phyloP scores from a whole-genome alignment of 2,113 vertebrate species.

The Apeltes quadracus region DNA sequence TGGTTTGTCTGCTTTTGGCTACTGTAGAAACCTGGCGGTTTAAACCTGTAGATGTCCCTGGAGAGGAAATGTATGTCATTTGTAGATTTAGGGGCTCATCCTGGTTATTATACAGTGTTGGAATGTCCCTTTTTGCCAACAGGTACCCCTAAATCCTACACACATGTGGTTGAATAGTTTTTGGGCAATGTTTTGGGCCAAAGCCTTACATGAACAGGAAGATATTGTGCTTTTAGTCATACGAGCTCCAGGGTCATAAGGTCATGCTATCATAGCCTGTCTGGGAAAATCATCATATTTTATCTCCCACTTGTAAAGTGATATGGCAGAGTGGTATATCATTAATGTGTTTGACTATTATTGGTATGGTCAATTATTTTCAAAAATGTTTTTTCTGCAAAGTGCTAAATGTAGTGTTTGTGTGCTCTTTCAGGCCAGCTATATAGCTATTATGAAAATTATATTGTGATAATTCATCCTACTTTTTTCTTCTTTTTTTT shows the following conservation, averaged over 20 bases:
- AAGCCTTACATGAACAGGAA: conserved; percentile 10
- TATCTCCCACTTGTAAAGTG: conserved; percentile 21
- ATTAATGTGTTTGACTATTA: neutral
- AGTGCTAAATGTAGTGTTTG: neutral
- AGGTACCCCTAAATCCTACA: neutral
- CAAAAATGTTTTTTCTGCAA: neutral
- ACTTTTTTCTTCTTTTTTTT: conserved; percentile 27
- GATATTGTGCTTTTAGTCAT: conserved; percentile 12
- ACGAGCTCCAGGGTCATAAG: neutral
- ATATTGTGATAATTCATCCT: neutral
- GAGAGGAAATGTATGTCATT: neutral
- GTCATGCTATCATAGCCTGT: neutral
- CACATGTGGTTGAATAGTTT: neutral
- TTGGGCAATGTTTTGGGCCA: neutral
- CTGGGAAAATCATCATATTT: conserved; percentile 42
- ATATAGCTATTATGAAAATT: neutral
- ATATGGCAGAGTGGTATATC: neutral
- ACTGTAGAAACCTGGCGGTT: neutral
- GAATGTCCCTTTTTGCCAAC: neutral
- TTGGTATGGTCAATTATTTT: neutral
- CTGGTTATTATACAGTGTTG: neutral
- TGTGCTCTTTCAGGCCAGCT: neutral
- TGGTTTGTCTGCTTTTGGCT: neutral
- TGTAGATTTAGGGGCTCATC: neutral
- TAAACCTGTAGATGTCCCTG: neutral